Conservation (phyloP, 2,888 invertebrate genomes). For the Agelastica alni region DNA sequence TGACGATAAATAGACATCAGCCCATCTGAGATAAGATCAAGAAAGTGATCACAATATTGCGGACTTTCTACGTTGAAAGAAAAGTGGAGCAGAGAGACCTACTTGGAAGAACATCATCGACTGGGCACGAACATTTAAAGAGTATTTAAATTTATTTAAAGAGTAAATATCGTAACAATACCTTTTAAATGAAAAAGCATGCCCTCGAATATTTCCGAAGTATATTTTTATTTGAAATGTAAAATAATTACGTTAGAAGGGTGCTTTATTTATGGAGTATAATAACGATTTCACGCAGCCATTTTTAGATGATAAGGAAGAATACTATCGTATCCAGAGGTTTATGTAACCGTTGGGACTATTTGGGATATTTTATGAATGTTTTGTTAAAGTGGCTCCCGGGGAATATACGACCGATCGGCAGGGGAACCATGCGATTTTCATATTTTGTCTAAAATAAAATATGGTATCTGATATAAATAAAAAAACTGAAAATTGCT, state of each 20-base stretch:
- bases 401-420: slow-evolving; percentile 24
- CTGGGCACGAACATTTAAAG: no score
- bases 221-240: slow-evolving; percentile 8
- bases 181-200: no score
- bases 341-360: slow-evolving; percentile 36
- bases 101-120: no score
- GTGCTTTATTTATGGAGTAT: slow-evolving; percentile 28
- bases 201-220: no score
- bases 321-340: slow-evolving; percentile 26
- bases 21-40: no score
- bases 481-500: slow-evolving; percentile 14
- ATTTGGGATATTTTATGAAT: slow-evolving; percentile 36
- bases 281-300: slow-evolving; percentile 30
- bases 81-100: no score
- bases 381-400: slow-evolving; percentile 30
- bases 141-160: no score
- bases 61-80: no score
- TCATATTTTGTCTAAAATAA: slow-evolving; percentile 26
- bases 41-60: no score
- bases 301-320: slow-evolving; percentile 35
- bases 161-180: no score
- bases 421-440: slow-evolving; percentile 23
- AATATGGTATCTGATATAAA: slow-evolving; percentile 17
- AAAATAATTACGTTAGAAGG: slow-evolving; percentile 19
- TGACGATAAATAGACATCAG: no score